Base-by-base conservation (phyloP, 1,140 invertebrate genomes). In the Dryas iulia region DNA sequence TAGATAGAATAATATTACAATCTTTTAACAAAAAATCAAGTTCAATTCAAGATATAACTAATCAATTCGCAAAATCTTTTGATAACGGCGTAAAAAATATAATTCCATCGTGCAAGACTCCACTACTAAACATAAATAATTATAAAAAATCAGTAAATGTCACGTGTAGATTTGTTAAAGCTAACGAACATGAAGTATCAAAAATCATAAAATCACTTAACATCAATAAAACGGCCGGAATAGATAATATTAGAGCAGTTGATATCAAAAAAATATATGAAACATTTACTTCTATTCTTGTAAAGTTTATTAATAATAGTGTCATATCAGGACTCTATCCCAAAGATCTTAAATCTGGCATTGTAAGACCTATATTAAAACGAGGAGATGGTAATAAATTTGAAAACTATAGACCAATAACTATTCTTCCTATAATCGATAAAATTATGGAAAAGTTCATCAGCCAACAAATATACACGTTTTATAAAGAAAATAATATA, bases 291-390 rank as follows among this genome's bases (percentile, higher is more conserved):
- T 39, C 12, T 59, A 26, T 35, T 14, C 26, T 67, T 23, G 57
- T 31, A 26, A 67, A 52, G 25, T 59, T 67, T 59, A 67, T 60
- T 30, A 67, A 67, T 23, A 54, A 53, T 21, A 53, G 57, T 25
- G 25, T 67, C 47, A 56, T 31, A 67, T 54, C 23, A n/a, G 26
- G 26, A 30, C 10, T 53, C n/a, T 60, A 67, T 26, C 65, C 65
- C 5, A 33, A 26, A 53, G 28, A 31, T 12, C 57, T 67, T 14
- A 67, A 67, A 60, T 53, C 57, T 11, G 58, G 58, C 47, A 54
- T 67, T 53, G 47, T 67, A 25, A 67, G 65, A 33, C 57, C 65
- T 23, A 35, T 56, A 53, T 52, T 59, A n/a, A 59, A 67, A 67
- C 58, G 47, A 54, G 65, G 65, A 59, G 23, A 54, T n/a, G n/a